These are phyloP conservation scores for Abramis brama DNA, from an alignment of 2,113 vertebrate species.

Conservation along the genomic window DNA sequence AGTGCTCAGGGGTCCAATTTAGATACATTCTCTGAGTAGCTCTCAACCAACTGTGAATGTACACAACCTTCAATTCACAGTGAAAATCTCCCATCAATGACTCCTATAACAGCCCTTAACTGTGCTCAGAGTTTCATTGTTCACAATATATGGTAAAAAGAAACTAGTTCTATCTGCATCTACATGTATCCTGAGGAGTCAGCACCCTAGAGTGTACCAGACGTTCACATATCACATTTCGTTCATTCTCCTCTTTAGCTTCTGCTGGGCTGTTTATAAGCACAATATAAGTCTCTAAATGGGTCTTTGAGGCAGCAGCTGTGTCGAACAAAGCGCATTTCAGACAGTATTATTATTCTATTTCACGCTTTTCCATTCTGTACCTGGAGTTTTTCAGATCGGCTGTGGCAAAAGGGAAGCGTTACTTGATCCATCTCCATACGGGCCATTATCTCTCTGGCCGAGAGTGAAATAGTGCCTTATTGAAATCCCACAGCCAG, in stretches of 20 bases:
- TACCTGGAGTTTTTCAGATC: conserved; percentile 48
- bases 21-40: conserved; percentile 28
- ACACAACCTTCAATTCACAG: conserved; percentile 31
- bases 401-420: conserved; percentile 44
- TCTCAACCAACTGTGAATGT: conserved; percentile 28
- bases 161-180: conserved; percentile 37
- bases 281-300: conserved; percentile 63
- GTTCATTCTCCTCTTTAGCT: conserved; percentile 52
- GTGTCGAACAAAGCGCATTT: conserved; percentile 58
- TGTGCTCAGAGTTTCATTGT: conserved; percentile 31
- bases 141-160: conserved; percentile 29
- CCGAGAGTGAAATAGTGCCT: conserved; percentile 58
- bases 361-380: conserved; percentile 51
- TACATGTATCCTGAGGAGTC: conserved; percentile 41
- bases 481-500: conserved; percentile 66
- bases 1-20: conserved; percentile 42
- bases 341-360: conserved; percentile 67
- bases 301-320: conserved; percentile 62
- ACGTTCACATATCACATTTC: conserved; percentile 48
- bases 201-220: conserved; percentile 40
- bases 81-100: conserved; percentile 35
- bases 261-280: conserved; percentile 52
- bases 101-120: conserved; percentile 34
- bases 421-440: conserved; percentile 38
- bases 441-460: conserved; percentile 41